Conservation (phyloP, 2,797 vertebrate genomes). For the Uromys caudimaculatus region DNA sequence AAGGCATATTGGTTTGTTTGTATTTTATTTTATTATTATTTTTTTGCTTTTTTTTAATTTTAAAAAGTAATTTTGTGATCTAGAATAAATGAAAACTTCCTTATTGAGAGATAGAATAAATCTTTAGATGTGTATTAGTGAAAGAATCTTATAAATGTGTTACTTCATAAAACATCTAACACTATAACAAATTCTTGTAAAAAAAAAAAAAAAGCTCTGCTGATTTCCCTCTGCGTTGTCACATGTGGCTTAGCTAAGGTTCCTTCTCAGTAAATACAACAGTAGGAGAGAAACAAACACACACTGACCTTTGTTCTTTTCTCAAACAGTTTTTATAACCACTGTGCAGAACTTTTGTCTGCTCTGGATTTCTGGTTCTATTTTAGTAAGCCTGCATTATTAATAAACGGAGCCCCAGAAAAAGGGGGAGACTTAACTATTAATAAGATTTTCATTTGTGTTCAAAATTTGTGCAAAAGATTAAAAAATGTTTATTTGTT, state of each 20-base stretch:
- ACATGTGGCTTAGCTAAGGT: neutral
- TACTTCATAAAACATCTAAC: constrained; percentile 48
- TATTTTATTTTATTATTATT: no score
- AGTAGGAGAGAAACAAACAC: neutral
- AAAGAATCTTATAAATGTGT: constrained; percentile 39
- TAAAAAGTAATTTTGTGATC: constrained; percentile 51
- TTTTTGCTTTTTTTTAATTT: constrained; percentile 30
- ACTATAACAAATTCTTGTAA: neutral
- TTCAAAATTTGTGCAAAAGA: constrained; percentile 33
- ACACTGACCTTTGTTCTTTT: neutral
- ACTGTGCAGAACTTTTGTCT: constrained; percentile 47
- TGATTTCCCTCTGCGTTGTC: neutral
- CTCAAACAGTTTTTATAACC: neutral
- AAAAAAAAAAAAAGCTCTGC: no score
- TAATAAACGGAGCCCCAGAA: neutral
- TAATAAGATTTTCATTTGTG: constrained; percentile 7
- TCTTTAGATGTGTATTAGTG: constrained; percentile 58
- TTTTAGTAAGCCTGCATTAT: constrained; percentile 13
- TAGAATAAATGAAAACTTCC: constrained; percentile 42
- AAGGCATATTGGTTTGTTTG: neutral
- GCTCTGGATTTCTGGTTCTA: constrained; percentile 39
- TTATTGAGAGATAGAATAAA: neutral
- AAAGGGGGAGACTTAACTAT: neutral
- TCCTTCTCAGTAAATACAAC: constrained; percentile 11
- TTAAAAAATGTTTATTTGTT: constrained; percentile 52